phyloP scores from a whole-genome alignment of 2,888 invertebrate genomes.

The Acholoe squamosa region DNA sequence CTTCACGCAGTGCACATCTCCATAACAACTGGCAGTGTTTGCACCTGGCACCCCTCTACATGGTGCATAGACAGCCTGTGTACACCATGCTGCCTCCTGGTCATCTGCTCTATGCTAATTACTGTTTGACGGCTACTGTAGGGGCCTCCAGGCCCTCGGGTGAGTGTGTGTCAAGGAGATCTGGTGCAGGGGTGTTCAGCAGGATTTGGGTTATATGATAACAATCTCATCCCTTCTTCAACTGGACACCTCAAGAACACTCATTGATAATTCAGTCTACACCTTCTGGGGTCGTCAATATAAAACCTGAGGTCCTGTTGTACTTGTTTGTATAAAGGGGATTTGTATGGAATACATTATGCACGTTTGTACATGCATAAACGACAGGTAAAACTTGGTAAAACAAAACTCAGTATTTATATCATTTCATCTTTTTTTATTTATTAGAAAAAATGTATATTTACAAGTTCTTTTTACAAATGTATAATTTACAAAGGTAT shows the following conservation, averaged over 20 bases:
- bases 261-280: too few species aligned
- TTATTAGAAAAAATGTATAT: slow-evolving; percentile 32
- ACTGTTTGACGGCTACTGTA: background rate
- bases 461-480: slow-evolving; percentile 39
- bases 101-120: background rate
- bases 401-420: background rate
- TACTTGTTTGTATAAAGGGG: too few species aligned
- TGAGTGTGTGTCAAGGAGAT: background rate
- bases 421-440: background rate
- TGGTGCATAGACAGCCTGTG: slow-evolving; percentile 27
- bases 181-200: background rate
- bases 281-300: too few species aligned
- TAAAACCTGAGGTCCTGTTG: too few species aligned
- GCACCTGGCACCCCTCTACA: background rate
- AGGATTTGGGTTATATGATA: too few species aligned
- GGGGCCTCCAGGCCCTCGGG: background rate
- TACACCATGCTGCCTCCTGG: background rate
- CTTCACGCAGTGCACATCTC: slow-evolving; percentile 31
- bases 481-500: slow-evolving; percentile 48
- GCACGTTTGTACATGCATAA: too few species aligned
- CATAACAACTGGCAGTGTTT: slow-evolving; percentile 46
- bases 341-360: too few species aligned
- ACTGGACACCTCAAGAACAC: too few species aligned
- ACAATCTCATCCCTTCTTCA: too few species aligned
- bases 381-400: background rate